These are phyloP conservation scores for Cephalopholis sonnerati DNA, from an alignment of 2,113 vertebrate genomes.

Conservation along the genomic window DNA sequence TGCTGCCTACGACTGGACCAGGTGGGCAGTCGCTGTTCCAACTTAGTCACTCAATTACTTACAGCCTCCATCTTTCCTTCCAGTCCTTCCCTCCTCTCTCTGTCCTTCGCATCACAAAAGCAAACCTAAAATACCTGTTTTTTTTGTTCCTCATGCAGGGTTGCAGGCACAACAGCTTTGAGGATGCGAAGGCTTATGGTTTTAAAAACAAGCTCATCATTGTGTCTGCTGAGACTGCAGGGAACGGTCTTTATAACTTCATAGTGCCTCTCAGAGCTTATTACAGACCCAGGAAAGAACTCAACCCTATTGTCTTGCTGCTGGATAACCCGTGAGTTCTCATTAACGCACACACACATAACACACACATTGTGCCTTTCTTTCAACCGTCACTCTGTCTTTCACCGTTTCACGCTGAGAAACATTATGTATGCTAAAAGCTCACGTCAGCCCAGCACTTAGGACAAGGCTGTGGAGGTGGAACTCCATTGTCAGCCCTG, in stretches of 20 bases:
- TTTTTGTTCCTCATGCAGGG: conserved; percentile 83
- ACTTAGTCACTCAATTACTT: conserved; percentile 68
- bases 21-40: conserved; percentile 82
- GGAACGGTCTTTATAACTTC: conserved; percentile 98
- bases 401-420: conserved; percentile 33
- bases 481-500: conserved; percentile 63
- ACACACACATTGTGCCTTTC: conserved; percentile 6
- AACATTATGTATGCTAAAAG: conserved; percentile 35
- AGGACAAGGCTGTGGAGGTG: conserved; percentile 74
- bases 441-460: conserved; percentile 56
- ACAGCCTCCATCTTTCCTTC: conserved; percentile 39
- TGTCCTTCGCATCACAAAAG: conserved; percentile 44
- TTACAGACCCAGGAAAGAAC: conserved; percentile 95
- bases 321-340: conserved; percentile 96
- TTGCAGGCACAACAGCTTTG: conserved; percentile 95
- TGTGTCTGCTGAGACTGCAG: conserved; percentile 97
- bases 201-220: conserved; percentile 98
- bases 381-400: conserved; percentile 20
- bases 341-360: conserved; percentile 1
- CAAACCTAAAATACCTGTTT: conserved; percentile 28
- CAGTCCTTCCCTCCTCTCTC: background rate
- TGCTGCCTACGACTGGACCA: conserved; percentile 96
- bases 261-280: conserved; percentile 98
- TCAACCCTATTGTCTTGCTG: conserved; percentile 95
- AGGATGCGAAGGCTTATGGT: conserved; percentile 97